phyloP scores from a whole-genome alignment of 2,888 invertebrate genomes.

The Xanthorhoe designata region DNA sequence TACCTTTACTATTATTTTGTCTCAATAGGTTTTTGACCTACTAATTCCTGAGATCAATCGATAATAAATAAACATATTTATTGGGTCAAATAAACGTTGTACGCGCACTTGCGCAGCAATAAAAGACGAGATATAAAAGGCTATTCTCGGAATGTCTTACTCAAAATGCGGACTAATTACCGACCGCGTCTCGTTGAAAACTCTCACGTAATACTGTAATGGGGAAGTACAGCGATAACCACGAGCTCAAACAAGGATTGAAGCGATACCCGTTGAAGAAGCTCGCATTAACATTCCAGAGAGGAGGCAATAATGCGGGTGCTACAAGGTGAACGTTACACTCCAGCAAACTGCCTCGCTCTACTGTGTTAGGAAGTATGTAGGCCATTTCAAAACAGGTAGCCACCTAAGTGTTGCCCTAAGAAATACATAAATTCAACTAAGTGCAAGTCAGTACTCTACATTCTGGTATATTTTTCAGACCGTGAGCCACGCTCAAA shows the following conservation, averaged over 20 bases:
- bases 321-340: slow-evolving; percentile 67
- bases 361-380: slow-evolving; percentile 51
- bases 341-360: slow-evolving; percentile 64
- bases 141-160: slow-evolving; percentile 38
- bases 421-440: slow-evolving; percentile 13
- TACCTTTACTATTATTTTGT: background rate
- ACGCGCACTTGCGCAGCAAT: slow-evolving; percentile 11
- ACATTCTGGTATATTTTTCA: background rate
- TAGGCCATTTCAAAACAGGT: slow-evolving; percentile 40
- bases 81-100: slow-evolving; percentile 6
- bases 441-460: background rate
- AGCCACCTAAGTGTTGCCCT: slow-evolving; percentile 17
- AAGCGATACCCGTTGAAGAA: slow-evolving; percentile 60
- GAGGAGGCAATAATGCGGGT: slow-evolving; percentile 69
- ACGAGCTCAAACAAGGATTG: slow-evolving; percentile 60
- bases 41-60: background rate
- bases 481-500: background rate
- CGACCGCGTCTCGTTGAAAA: slow-evolving; percentile 48
- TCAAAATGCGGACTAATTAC: slow-evolving; percentile 40
- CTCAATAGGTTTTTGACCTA: background rate
- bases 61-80: background rate
- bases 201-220: slow-evolving; percentile 67
- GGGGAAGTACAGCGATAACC: slow-evolving; percentile 65
- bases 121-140: slow-evolving; percentile 24
- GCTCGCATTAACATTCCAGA: slow-evolving; percentile 67